phyloP scores from a whole-genome alignment of 2,797 vertebrate species.

The Selene dorsalis region DNA sequence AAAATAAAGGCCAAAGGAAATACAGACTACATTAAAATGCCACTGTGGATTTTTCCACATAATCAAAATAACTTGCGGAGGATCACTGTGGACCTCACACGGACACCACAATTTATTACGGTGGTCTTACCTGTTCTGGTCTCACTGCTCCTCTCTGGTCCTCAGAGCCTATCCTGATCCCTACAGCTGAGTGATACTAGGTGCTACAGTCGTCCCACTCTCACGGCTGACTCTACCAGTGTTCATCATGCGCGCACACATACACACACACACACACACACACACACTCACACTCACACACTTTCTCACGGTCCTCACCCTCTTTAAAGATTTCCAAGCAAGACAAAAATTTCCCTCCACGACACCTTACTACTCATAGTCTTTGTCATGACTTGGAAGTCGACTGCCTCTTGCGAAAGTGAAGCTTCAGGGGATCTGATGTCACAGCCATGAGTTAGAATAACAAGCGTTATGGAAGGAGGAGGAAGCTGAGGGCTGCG shows the following conservation, averaged over 20 bases:
- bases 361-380: conserved; percentile 55
- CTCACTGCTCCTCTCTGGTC: conserved; percentile 50
- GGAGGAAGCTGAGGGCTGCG: conserved; percentile 74
- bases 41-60: conserved; percentile 78
- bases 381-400: conserved; percentile 69
- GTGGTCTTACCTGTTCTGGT: conserved; percentile 73
- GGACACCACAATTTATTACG: conserved; percentile 65
- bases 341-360: conserved; percentile 48
- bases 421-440: conserved; percentile 79
- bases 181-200: conserved; percentile 56
- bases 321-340: conserved; percentile 44
- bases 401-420: conserved; percentile 76
- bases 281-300: neutral
- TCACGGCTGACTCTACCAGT: conserved; percentile 45
- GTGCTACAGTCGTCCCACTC: conserved; percentile 27
- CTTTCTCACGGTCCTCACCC: conserved; percentile 58
- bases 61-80: conserved; percentile 69
- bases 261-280: too few species aligned
- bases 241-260: conserved; percentile 31
- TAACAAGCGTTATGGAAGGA: conserved; percentile 80
- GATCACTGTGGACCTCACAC: conserved; percentile 79
- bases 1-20: conserved; percentile 77
- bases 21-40: conserved; percentile 74
- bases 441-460: conserved; percentile 78
- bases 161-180: conserved; percentile 48